Base-by-base conservation (phyloP, 1,140 invertebrate species). In the Tribolium castaneum region DNA sequence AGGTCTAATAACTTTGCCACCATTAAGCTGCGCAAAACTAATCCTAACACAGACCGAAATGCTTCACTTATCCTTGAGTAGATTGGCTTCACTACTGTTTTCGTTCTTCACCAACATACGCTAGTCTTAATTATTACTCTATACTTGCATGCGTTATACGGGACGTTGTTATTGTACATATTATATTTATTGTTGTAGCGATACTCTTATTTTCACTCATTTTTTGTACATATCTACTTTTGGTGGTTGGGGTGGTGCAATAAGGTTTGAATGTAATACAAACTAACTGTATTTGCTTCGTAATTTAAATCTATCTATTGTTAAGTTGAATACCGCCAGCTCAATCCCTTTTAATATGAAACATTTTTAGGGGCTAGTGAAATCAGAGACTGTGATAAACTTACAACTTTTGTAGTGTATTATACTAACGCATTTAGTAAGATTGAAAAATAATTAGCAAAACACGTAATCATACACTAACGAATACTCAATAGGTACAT, bases 1-100 rank as follows among this genome's bases (percentile, higher is more conserved):
- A 95, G 93, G 89, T 91, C 91, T 81, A 95, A 94, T 84, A 92
- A 94, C 85, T 95, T 95, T 85, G 93, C 94, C 52, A 95, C 94
- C 70, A 94, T 96, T 83, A 96, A 95, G 89, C 90, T 95, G 83
- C 90, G 94, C 84, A 96, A 96, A 89, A 93, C 93, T 76, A 86
- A 82, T 70, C 92, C 94, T 88, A 95, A 94, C 85, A 94, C 95
- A 86, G 94, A 96, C 87, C 91, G 94, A 82, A 94, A 93, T 62
- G 93, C 93, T 80, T 94, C 94, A 54, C 89, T 92, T 85, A 92
- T 93, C 54, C 76, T 87, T 71, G 86, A 87, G 78, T 87, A 86
- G 76, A 35, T 9, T 66, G 10, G 13, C 34, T 25, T 45, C 19
- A 9, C 34, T 12, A n/a, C n/a, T 51, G 50, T 72, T 72, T 72